Evolutionary conservation across 92 coral and sea anemone genomes (phyloP), one percentile per base, ranked within the genome.

Genomic region (Porites lobata): DNA sequence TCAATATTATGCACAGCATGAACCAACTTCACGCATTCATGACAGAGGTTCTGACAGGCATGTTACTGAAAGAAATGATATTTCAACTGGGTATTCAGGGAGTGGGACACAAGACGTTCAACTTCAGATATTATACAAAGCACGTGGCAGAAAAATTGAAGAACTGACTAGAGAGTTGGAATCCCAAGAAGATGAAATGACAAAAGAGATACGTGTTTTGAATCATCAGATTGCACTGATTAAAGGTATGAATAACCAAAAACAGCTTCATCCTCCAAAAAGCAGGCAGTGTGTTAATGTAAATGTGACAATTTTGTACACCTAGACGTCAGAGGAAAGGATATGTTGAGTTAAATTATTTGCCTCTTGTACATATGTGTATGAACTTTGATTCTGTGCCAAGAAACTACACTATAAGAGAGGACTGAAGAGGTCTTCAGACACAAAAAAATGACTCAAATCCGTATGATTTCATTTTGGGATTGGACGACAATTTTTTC

Each of bases 91-190:
- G 11, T 20, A 54, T 13, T 20, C 61, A 19, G 79, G 65, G 12
- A 78, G 50, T 13, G 78, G 80, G 8, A 63, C 85, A 15, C 82
- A 76, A 20, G 79, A 91, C 10, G 90, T 93, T 2, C 99, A 98
- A 87, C 90, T 98, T 8, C 98, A 95, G 89, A 82, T 94, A n/a
- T 80, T 98, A 80, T 94, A 98, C 79, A 94, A 93, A 73, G 99
- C 99, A 20, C 92, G 99, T 11, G 98, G 98, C 22, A 83, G 99
- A 58, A 95, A 98, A 59, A 84, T 98, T 69, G 98, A 98, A 83
- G 98, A 98, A 57, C 65, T 98, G 76, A 94, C 95, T 18, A 86
- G 87, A 64, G 87, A 92, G 67, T 69, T 96, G 76, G 90, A 93
- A n/a, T 85, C 75, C 66, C 90, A 94, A 78, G 99, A 98, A 74